Base-by-base conservation (phyloP, 1,140 invertebrate species). In the Gonioctena quinquepunctata region DNA sequence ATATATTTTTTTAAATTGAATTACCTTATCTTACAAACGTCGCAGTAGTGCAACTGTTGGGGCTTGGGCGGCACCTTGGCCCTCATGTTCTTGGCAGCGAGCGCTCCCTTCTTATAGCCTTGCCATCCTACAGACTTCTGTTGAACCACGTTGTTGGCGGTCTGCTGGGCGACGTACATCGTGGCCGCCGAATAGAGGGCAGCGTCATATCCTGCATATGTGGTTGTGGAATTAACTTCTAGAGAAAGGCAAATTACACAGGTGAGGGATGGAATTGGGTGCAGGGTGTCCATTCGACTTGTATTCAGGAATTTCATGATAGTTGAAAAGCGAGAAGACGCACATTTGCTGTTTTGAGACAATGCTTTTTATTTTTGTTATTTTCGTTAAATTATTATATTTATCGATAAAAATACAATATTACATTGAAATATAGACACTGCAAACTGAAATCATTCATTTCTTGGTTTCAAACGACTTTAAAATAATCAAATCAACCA, bases 1-100 rank as follows among this genome's bases (percentile, higher is more conserved):
- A n/a, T n/a, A n/a, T n/a, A n/a, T n/a, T n/a, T n/a, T n/a, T n/a
- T n/a, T n/a, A n/a, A n/a, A n/a, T n/a, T n/a, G n/a, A 13, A 42
- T 74, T 74, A 99, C 72, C 95, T 98, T 79, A 99, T 99, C 82
- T 98, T 98, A 84, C 97, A 99, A 5, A 98, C 94, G 84, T 98
- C 95, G 82, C 95, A 97, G 83, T 97, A 97, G 83, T 96, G 94
- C 57, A 96, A 85, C 79, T 96, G 94, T 80, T 96, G 94, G 11
- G 94, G 93, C 77, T 96, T 95, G 0, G 94, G 94, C 8, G 92
- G 91, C 16, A 91, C 90, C 83, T 95, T 95, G 1, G 91, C 87
- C 65, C 91, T 84, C 82, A 90, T 89, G 72, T 85, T 86, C 81
- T 89, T 89, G 81, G 85, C 88, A 56, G 86, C 89, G 71, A 87